A percentile compares a stretch with the other conserved stretches of the same genome.
phyloP scores from a whole-genome alignment of 2,113 vertebrate genomes.

The Hystrix cristata region DNA sequence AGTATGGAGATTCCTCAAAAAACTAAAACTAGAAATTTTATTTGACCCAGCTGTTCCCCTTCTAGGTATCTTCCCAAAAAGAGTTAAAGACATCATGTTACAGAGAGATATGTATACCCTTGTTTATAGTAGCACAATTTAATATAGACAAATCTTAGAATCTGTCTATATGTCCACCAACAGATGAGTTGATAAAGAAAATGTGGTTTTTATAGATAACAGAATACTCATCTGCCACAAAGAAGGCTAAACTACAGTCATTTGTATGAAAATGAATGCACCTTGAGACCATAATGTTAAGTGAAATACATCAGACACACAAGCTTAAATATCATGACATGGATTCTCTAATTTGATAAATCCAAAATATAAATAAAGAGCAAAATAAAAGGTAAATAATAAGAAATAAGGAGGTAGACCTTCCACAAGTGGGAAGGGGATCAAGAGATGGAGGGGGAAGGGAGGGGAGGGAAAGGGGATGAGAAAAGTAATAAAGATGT shows the following conservation, averaged over 20 bases:
- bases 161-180: neutral
- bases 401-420: neutral
- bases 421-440: neutral
- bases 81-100: neutral
- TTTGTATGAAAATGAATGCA: neutral
- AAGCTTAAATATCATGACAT: neutral
- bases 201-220: neutral
- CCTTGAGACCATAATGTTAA: neutral
- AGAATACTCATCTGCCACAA: neutral
- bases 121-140: neutral
- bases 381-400: neutral
- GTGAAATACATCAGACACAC: neutral
- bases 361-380: neutral
- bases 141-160: neutral
- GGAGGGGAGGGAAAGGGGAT: neutral
- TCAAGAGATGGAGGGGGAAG: neutral
- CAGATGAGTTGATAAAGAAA: neutral
- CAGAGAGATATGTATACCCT: neutral
- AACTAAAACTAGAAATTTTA: neutral
- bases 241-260: neutral
- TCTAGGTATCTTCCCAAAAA: neutral
- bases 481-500: neutral
- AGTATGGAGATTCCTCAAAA: neutral
- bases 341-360: neutral
- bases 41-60: neutral